Evolutionary conservation across 1,140 invertebrate genomes (phyloP).

Genomic region (Hestina assimilis): DNA sequence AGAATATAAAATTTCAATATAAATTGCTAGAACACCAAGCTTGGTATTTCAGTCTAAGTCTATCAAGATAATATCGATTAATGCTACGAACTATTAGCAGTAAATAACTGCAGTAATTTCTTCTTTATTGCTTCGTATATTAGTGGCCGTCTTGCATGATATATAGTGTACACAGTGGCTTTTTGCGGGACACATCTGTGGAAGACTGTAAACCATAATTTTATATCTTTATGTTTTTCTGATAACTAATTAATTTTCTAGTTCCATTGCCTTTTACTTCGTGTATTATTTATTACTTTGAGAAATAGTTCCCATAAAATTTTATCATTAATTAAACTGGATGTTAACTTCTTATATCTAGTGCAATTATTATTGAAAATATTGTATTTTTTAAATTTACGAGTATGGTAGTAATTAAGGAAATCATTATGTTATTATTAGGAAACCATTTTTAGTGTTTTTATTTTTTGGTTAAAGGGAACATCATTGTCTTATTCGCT

Average conservation of each 20-base stretch:
- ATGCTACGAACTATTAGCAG: slow-evolving; percentile 14
- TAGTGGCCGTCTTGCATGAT: slow-evolving; percentile 18
- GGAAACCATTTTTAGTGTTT: too few relatives aligned
- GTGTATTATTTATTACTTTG: too few relatives aligned
- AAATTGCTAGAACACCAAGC: neutral
- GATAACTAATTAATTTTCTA: neutral
- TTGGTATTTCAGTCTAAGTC: neutral
- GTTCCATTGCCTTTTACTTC: neutral
- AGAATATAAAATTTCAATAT: neutral
- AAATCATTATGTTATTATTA: too few relatives aligned
- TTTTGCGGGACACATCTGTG: slow-evolving; percentile 21
- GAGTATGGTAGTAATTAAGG: too few relatives aligned
- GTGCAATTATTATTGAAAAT: too few relatives aligned
- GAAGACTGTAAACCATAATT: slow-evolving; percentile 7
- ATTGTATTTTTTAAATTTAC: too few relatives aligned
- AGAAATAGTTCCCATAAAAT: too few relatives aligned
- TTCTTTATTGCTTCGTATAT: slow-evolving; percentile 15
- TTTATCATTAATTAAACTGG: too few relatives aligned
- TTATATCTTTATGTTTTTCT: slow-evolving; percentile 10
- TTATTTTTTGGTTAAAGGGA: too few relatives aligned
- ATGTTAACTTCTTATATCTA: too few relatives aligned
- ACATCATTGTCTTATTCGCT: too few relatives aligned
- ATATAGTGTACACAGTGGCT: slow-evolving; percentile 10
- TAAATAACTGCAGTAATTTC: slow-evolving; percentile 18
- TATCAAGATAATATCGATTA: slow-evolving; percentile 15